phyloP scores from a whole-genome alignment of 2,113 vertebrate species.

The Pantherophis guttatus region DNA sequence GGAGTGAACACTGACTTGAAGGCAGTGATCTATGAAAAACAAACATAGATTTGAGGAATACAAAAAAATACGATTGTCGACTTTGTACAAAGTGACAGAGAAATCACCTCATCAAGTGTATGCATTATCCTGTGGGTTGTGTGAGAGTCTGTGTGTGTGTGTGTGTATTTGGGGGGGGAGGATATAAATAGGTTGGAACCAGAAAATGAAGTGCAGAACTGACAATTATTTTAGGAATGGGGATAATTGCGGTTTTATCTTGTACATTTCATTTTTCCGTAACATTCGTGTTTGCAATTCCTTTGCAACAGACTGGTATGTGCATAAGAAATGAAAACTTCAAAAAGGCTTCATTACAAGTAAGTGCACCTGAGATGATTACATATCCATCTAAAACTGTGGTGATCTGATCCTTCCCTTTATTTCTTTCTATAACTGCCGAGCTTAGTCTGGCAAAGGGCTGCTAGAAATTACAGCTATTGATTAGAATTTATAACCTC shows the following conservation, averaged over 20 bases:
- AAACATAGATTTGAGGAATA: not conserved
- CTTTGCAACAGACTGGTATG: not conserved
- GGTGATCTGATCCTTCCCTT: not conserved
- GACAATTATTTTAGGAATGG: not conserved
- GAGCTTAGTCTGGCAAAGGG: not conserved
- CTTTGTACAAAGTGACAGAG: not conserved
- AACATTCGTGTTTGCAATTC: not conserved
- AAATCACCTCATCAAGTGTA: not conserved
- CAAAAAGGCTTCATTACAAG: not conserved
- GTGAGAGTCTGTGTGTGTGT: not conserved
- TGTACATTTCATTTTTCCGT: not conserved
- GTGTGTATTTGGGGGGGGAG: not conserved
- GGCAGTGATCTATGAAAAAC: not conserved
- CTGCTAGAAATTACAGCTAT: not conserved
- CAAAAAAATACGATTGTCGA: not conserved
- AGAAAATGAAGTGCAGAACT: not conserved
- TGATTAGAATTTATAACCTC: not conserved
- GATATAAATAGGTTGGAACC: not conserved
- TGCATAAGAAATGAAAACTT: not conserved
- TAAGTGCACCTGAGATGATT: not conserved
- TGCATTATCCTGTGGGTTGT: not conserved
- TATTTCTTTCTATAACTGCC: not conserved
- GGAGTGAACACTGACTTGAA: not conserved
- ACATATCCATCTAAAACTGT: not conserved
- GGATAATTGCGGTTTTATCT: not conserved